Evolutionary conservation across 2,113 vertebrate genomes (phyloP), one percentile per base, ranked within the genome.

Genomic region (Etia nguti): DNA sequence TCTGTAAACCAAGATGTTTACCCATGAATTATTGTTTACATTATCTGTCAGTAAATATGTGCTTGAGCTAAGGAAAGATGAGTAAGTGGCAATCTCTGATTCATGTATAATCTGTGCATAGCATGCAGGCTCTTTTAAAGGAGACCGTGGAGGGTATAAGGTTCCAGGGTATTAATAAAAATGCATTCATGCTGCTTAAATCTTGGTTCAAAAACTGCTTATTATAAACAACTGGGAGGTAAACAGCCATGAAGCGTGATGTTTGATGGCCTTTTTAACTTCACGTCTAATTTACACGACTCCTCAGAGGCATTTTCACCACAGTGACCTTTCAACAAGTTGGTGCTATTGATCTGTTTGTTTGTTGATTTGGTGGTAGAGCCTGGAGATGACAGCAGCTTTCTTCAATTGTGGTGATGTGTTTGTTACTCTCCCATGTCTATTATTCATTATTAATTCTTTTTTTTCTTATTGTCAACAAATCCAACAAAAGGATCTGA

Each of bases 1-100:
- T 88, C 80, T 91, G 91, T 89, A 92, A 89, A 93, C 59, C 89
- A n/a, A 80, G 62, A 93, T 94, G 89, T 94, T 93, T 93, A 90
- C 91, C 84, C 83, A 18, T 83, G 88, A 92, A 84, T 90, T 88
- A 93, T 88, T 91, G 91, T 92, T 90, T 70, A 85, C 65, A 20
- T 93, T 92, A 89, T 94, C 68, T 57, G 83, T 79, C 68, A 10
- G 92, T 81, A 90, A 93, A 93, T 82, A 81, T 46, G 34, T 15
- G 89, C 85, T 55, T 2, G 54, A 90, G 88, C 81, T 38, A 8
- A 84, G 80, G 84, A 54, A 41, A 89, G 83, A 86, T 75, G 84
- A 88, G 82, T 68, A 41, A 77, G 86, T 87, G 88, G 85, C 88
- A 87, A 80, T 92, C 88, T 92, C 15, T 59, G 90, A 91, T 90